Evolutionary conservation across 2,113 vertebrate genomes (phyloP), one percentile per base, ranked within the genome.

Genomic region (Callithrix jacchus): DNA sequence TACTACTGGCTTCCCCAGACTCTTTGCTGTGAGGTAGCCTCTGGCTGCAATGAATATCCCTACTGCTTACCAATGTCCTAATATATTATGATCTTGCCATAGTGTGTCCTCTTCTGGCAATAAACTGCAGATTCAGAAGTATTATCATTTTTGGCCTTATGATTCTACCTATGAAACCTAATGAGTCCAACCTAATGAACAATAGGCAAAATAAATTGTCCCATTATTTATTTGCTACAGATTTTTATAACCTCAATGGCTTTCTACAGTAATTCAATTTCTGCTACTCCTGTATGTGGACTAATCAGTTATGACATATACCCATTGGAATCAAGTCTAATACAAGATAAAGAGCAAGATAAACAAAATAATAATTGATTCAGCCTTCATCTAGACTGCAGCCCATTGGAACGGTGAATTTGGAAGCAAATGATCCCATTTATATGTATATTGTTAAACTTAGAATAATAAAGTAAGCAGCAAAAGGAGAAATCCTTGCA

Each of bases 221-320:
- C 16, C 0, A 68, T 85, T 3, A 58, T 47, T 52, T 95, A 91
- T 87, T 74, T 89, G 42, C 47, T 89, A 66, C 16, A 82, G 10
- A 81, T 61, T 77, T 97, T 92, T 77, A 68, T 61, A 80, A 54
- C 23, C 17, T 96, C 77, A 81, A 52, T 91, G 81, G 30, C 76
- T 88, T 77, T 27, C 32, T 92, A 47, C 86, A 94, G 32, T 37
- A 93, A 96, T 87, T 42, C 56, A 21, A 91, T 68, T 93, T 89
- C 37, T 71, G 30, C 94, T 70, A 21, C 64, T 90, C 85, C 32
- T n/a, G 54, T 32, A 42, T 35, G 9, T 40, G 12, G 18, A 23
- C 47, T 70, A 86, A 79, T 82, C 3, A 37, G 23, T 88, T 66
- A 52, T 66, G n/a, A 86, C 16, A 74, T 17, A n/a, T 3, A 70